phyloP scores from a whole-genome alignment of 2,113 vertebrate genomes.

The Gallinago media region DNA sequence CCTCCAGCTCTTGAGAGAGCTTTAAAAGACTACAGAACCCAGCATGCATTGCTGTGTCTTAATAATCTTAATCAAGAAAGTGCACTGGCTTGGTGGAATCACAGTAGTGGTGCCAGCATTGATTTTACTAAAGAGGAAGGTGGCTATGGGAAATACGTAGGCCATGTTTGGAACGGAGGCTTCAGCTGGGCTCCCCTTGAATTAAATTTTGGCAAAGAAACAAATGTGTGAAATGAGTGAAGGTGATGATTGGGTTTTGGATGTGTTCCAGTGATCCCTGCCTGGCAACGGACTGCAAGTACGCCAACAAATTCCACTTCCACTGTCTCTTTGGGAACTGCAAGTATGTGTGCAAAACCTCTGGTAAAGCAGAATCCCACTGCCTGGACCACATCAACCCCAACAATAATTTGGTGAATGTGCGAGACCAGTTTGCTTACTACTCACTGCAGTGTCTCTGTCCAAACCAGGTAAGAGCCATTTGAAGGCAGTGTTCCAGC shows the following conservation, averaged over 20 bases:
- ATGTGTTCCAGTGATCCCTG: constrained; percentile 90
- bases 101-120: not conserved
- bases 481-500: not conserved
- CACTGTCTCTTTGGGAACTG: constrained; percentile 99
- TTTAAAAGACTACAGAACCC: constrained; percentile 58
- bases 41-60: constrained; percentile 55
- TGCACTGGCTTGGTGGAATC: constrained; percentile 41
- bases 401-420: constrained; percentile 95
- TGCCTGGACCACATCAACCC: constrained; percentile 99
- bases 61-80: not conserved
- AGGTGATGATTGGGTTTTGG: constrained; percentile 65
- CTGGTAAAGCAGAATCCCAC: constrained; percentile 98
- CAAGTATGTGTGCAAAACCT: constrained; percentile 99
- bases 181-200: constrained; percentile 45
- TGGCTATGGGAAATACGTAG: constrained; percentile 12
- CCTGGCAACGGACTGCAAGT: constrained; percentile 98
- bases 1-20: not conserved
- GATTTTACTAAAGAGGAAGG: not conserved
- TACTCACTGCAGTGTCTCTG: constrained; percentile 98
- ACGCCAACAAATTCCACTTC: constrained; percentile 99
- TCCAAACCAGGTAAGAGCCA: constrained; percentile 92
- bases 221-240: constrained; percentile 48
- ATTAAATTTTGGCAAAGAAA: constrained; percentile 58
- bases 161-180: constrained; percentile 18
- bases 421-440: constrained; percentile 98